These are phyloP conservation scores for Copidosoma floridanum DNA, from an alignment of 1,140 invertebrate species.

Conservation along the genomic window DNA sequence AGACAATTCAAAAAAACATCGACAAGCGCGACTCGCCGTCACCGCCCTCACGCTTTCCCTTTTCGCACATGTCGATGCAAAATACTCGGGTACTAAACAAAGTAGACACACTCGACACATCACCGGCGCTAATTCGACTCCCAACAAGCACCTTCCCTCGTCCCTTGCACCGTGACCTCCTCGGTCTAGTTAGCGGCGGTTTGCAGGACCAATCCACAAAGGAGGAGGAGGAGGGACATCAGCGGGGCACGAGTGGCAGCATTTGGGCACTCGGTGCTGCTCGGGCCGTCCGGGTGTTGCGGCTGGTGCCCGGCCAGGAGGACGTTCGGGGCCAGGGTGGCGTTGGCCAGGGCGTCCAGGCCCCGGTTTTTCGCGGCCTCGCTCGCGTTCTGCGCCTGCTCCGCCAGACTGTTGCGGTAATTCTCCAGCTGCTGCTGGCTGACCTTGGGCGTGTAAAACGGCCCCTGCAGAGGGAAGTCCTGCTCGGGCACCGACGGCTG, in stretches of 20 bases:
- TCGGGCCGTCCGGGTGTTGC: not conserved
- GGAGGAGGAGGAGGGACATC: too few species aligned
- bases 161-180: too few species aligned
- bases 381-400: not conserved
- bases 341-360: not conserved
- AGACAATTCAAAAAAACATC: too few species aligned
- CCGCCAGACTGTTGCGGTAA: constrained; percentile 22
- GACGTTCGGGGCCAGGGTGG: not conserved
- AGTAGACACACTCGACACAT: too few species aligned
- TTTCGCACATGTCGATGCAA: too few species aligned
- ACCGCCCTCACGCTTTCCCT: too few species aligned
- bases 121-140: too few species aligned
- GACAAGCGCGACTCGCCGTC: too few species aligned
- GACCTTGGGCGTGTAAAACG: constrained; percentile 32
- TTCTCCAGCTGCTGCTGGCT: constrained; percentile 36
- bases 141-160: too few species aligned
- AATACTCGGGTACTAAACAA: too few species aligned
- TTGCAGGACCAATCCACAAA: too few species aligned
- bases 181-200: too few species aligned
- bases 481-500: constrained; percentile 18
- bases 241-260: not conserved
- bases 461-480: constrained; percentile 17
- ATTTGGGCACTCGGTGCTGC: not conserved
- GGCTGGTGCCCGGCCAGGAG: not conserved
- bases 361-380: not conserved